Base-by-base conservation (phyloP, 2,113 vertebrate species). In the Dascyllus trimaculatus region DNA sequence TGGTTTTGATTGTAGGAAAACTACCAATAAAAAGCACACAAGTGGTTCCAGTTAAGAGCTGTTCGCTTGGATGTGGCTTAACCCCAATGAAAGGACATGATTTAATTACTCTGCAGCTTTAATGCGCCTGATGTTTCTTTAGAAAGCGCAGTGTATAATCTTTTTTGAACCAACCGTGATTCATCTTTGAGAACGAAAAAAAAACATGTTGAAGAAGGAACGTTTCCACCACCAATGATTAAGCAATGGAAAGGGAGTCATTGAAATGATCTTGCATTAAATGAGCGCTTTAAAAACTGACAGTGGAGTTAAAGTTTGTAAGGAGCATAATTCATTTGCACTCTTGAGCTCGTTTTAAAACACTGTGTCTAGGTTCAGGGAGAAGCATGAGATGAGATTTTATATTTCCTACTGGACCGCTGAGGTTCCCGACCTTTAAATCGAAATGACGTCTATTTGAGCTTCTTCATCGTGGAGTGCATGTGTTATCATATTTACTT, bases 31-130 rank as follows among this genome's bases (percentile, higher is more conserved):
- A 93, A 93, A 78, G 82, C 91, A 90, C 91, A 93, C 93, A 92
- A 94, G 93, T 93, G 93, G 93, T 92, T 94, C 88, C 75, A 93
- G 91, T 94, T 94, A 94, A 82, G 90, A 88, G 85, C 87, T 74
- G 78, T 84, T 92, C 38, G 80, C 91, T 93, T 92, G 86, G 88
- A 93, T 94, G 93, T 94, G 93, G 93, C 80, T 84, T 88, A 90
- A 93, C 92, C 91, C 87, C 93, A 94, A 94, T 93, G 89, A 93
- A 91, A 94, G 91, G 90, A 94, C 93, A 93, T 93, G 92, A 94
- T 94, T 94, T 94, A 92, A 95, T 95, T 93, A 93, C 91, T 93
- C 91, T 94, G 87, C 84, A 89, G 83, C 88, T 93, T 94, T 92
- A 93, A 93, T 92, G 91, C 72, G 89, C 89, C 90, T 91, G 88